Evolutionary conservation across 1,140 invertebrate genomes (phyloP).

Genomic region (Tetraneura akinire): DNA sequence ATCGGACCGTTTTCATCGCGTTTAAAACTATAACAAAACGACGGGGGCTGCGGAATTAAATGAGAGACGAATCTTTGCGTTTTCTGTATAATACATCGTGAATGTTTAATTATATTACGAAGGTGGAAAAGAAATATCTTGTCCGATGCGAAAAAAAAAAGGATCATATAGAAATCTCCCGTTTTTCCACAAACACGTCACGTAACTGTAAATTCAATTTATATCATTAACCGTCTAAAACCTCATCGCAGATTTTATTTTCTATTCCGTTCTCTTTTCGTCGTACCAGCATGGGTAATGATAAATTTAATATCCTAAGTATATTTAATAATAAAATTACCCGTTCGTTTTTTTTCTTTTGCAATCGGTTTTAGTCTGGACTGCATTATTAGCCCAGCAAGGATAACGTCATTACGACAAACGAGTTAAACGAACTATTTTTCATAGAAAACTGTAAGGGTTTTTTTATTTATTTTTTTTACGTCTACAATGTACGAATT

Average conservation of each 20-base stretch:
- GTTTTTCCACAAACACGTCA: constrained; percentile 23
- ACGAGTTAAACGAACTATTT: too few species aligned
- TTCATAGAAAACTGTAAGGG: too few species aligned
- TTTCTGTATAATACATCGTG: not conserved
- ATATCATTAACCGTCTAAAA: constrained; percentile 23
- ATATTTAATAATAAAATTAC: too few species aligned
- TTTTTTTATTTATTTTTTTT: too few species aligned
- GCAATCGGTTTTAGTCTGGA: too few species aligned
- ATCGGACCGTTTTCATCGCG: not conserved
- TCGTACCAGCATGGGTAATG: too few species aligned
- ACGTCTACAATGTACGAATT: too few species aligned
- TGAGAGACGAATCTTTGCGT: not conserved
- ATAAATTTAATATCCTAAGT: too few species aligned
- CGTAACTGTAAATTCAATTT: constrained; percentile 22
- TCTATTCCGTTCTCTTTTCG: not conserved
- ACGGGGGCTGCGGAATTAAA: not conserved
- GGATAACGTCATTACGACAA: too few species aligned
- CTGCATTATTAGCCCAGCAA: too few species aligned
- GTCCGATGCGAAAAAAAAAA: not conserved
- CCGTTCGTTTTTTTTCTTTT: too few species aligned
- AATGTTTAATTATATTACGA: constrained; percentile 23
- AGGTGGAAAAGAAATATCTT: constrained; percentile 11
- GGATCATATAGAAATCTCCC: not conserved
- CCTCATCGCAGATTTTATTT: not conserved
- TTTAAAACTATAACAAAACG: not conserved